phyloP scores from a whole-genome alignment of 2,113 vertebrate species.

The Sturnus vulgaris region DNA sequence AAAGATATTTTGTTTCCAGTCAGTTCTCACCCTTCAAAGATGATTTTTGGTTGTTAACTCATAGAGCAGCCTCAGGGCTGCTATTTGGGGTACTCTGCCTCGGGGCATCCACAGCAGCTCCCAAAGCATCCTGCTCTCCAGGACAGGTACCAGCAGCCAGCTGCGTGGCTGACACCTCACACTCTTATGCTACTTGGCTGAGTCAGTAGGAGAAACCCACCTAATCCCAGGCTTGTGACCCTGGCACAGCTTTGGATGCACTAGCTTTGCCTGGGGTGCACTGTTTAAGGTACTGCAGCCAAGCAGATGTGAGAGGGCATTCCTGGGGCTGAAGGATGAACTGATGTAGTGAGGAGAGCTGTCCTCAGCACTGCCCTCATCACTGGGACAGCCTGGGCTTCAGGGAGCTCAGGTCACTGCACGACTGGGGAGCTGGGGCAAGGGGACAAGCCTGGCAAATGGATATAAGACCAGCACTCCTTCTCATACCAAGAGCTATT shows the following conservation, averaged over 20 bases:
- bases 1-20: background rate
- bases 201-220: background rate
- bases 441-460: background rate
- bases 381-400: background rate
- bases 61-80: background rate
- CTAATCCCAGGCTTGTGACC: background rate
- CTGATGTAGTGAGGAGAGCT: fast-evolving
- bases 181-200: fast-evolving
- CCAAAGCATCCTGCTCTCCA: background rate
- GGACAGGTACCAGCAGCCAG: background rate
- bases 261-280: background rate
- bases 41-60: background rate
- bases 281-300: background rate
- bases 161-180: fast-evolving
- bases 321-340: background rate
- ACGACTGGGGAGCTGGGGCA: fast-evolving
- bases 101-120: background rate
- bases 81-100: background rate
- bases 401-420: fast-evolving
- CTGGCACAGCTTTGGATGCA: background rate
- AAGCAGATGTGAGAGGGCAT: fast-evolving
- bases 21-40: background rate
- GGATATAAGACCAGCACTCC: background rate
- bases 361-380: background rate
- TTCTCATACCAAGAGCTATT: background rate